These are phyloP conservation scores for Pycnonotus jocosus DNA, from an alignment of 2,113 vertebrate genomes.

Conservation along the genomic window DNA sequence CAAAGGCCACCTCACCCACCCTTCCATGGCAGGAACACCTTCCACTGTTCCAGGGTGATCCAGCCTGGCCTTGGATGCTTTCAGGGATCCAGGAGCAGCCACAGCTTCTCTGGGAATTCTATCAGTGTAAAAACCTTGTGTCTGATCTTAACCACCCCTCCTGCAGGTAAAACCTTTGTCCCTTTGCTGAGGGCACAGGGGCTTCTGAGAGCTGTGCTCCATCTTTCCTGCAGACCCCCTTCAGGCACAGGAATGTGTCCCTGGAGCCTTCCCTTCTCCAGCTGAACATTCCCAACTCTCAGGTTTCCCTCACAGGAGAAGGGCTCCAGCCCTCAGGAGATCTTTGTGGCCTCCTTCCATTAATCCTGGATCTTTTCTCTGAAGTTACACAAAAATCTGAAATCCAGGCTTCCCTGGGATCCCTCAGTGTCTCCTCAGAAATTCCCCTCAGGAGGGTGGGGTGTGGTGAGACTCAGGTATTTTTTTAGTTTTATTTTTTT, in stretches of 20 bases:
- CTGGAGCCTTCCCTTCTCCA: not conserved
- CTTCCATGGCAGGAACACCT: not conserved
- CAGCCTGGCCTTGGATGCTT: not conserved
- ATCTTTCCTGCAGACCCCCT: no score
- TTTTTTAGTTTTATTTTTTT: not conserved
- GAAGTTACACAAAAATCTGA: not conserved
- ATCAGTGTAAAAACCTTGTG: not conserved
- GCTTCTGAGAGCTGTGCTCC: not conserved
- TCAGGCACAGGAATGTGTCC: not conserved
- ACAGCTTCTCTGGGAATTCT: not conserved
- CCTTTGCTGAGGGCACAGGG: not conserved
- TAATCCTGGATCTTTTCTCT: not conserved
- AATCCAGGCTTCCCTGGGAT: not conserved
- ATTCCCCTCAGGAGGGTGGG: not conserved
- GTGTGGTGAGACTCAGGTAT: not conserved
- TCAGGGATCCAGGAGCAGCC: not conserved
- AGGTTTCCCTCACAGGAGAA: not conserved
- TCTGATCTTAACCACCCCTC: not conserved
- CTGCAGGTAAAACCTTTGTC: not conserved
- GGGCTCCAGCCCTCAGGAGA: not conserved
- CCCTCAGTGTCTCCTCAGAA: not conserved
- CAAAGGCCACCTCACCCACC: not conserved
- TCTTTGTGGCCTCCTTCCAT: not conserved
- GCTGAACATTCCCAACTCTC: not conserved
- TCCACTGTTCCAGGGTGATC: accelerated